Evolutionary conservation across 2,113 vertebrate species (phyloP), one percentile per base, ranked within the genome.

Genomic region (Albula goreensis): DNA sequence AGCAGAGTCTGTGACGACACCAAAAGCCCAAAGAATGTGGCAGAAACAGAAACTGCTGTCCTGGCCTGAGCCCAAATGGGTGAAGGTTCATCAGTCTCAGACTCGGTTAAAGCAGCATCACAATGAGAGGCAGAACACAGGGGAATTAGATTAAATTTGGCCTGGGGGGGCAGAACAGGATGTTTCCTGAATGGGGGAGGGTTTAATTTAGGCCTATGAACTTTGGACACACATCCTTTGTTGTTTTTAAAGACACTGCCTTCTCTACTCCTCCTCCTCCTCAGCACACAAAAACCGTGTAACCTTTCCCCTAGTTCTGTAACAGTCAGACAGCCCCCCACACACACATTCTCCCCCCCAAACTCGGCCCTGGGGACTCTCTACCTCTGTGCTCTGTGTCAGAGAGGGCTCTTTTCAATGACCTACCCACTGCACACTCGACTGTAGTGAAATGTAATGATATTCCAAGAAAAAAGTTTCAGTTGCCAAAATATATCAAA

Each of bases 291-390:
- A 78, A 78, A 15, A 78, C 10, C 9, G 86, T 86, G 87, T 90
- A 90, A 94, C 92, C 93, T 94, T 93, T 94, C 82, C 83, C 95
- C 91, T 85, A 91, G 77, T 48, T 94, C 89, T 86, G 88, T 93
- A 92, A 92, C 82, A 91, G 85, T 78, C 90, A 89, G 89, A 90
- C 92, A 86, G 50, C 85, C 83, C 87, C 83, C 85, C 85, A 81
- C 78, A 25, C 82, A 81, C 50, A 31, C 83, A 48, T 83, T 82
- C 86, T 77, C 85, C 63, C 63, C 22, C 63, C 13, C 19, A 19
- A 3, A 70, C 63, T n/a, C 19, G 2, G 8, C 63, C n/a, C 63
- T 70, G 63, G 63, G 19, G 63, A 17, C 22, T n/a, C 63, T n/a
- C 3, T 15, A 13, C 12, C 53, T 56, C 31, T 41, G 12, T 12